Evolutionary conservation across 2,797 vertebrate species (phyloP).

Genomic region (Saxicola maurus): DNA sequence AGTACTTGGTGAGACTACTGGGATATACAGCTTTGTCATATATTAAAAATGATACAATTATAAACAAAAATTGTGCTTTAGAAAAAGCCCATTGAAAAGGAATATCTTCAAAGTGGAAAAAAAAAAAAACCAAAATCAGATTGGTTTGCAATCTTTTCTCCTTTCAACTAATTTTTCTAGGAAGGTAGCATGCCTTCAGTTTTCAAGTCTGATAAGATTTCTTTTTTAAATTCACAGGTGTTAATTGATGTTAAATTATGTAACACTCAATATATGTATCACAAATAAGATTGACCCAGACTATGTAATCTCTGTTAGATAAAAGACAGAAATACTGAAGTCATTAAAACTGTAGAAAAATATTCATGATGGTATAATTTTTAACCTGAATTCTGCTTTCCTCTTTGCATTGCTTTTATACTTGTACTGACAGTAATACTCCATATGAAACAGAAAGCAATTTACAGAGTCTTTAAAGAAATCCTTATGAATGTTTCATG

Average conservation of each 20-base stretch:
- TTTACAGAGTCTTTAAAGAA: background rate
- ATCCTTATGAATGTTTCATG: background rate
- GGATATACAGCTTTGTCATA: background rate
- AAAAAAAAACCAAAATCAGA: background rate
- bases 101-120: background rate
- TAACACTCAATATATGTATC: background rate
- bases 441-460: background rate
- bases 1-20: background rate
- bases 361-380: background rate
- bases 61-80: background rate
- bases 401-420: background rate
- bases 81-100: background rate
- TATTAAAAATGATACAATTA: background rate
- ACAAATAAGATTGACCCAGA: background rate
- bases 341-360: background rate
- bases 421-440: background rate
- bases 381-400: background rate
- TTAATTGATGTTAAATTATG: background rate
- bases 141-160: background rate
- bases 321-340: background rate
- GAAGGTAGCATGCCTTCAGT: background rate
- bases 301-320: background rate
- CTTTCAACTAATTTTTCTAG: background rate
- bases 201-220: background rate
- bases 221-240: background rate